Percentiles rank a stretch among this genome's conserved stretches.
phyloP scores from a whole-genome alignment of 2,888 invertebrate species.

The Scrobipalpa atriplicella region DNA sequence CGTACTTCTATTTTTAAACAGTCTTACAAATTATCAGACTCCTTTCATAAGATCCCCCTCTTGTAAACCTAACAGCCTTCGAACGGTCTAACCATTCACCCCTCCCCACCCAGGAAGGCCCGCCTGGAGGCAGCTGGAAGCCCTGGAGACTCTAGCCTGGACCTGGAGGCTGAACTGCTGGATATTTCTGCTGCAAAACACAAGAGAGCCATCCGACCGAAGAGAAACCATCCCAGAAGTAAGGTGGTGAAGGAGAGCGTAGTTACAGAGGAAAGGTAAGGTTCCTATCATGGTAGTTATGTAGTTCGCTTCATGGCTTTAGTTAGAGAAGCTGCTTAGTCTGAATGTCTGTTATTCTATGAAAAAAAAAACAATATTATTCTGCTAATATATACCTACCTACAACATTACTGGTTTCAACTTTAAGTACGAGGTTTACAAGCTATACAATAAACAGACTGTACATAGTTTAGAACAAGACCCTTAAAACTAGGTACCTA shows the following conservation, averaged over 20 bases:
- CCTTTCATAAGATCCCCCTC: neutral
- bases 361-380: no score
- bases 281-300: neutral
- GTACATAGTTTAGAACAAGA: no score
- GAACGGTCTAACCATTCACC: constrained; percentile 34
- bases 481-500: no score
- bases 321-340: no score
- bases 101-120: constrained; percentile 73
- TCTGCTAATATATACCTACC: no score
- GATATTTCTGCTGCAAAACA: constrained; percentile 89
- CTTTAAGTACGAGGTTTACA: no score
- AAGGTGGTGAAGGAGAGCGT: constrained; percentile 43
- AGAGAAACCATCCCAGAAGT: constrained; percentile 83
- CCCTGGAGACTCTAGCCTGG: constrained; percentile 85
- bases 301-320: neutral
- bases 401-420: no score
- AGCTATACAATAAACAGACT: no score
- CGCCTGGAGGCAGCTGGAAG: constrained; percentile 49
- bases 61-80: constrained; percentile 15
- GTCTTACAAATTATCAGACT: neutral
- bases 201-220: constrained; percentile 88
- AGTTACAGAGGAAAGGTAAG: constrained; percentile 39
- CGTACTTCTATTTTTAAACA: no score
- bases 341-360: no score
- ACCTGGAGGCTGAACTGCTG: constrained; percentile 83